These are phyloP conservation scores for Dasypus novemcinctus DNA, from an alignment of 2,113 vertebrate species.

Conservation along the genomic window DNA sequence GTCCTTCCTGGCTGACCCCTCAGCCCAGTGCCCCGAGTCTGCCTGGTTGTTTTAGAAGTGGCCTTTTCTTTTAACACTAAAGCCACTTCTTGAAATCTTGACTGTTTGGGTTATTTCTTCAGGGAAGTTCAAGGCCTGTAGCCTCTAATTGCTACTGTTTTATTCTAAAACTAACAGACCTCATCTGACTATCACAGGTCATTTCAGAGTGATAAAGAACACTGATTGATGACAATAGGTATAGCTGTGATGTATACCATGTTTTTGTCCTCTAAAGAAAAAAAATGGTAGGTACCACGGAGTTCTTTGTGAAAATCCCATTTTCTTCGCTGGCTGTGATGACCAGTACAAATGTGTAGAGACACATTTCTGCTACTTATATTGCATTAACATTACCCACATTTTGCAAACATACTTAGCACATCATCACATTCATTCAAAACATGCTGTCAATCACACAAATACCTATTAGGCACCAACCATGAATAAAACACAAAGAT, in stretches of 20 bases:
- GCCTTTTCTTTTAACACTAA: background rate
- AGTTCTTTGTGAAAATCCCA: background rate
- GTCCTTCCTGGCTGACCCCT: background rate
- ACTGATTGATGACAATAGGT: background rate
- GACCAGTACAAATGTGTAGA: background rate
- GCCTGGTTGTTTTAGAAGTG: background rate
- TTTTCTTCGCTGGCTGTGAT: background rate
- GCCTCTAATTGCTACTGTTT: background rate
- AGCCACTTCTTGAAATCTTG: background rate
- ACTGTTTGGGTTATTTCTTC: background rate
- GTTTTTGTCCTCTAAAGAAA: background rate
- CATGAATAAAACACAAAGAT: background rate
- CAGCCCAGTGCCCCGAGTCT: background rate
- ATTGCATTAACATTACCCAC: background rate
- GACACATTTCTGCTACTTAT: background rate
- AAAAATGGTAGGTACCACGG: background rate
- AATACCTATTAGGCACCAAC: background rate
- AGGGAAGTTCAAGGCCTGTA: background rate
- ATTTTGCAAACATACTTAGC: background rate
- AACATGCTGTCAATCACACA: background rate
- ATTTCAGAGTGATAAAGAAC: background rate
- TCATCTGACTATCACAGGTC: background rate
- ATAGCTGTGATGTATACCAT: background rate
- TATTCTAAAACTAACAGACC: too few relatives aligned
- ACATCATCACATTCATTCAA: background rate